Evolutionary conservation across 2,113 vertebrate genomes (phyloP).

Genomic region (Hemiscyllium ocellatum): DNA sequence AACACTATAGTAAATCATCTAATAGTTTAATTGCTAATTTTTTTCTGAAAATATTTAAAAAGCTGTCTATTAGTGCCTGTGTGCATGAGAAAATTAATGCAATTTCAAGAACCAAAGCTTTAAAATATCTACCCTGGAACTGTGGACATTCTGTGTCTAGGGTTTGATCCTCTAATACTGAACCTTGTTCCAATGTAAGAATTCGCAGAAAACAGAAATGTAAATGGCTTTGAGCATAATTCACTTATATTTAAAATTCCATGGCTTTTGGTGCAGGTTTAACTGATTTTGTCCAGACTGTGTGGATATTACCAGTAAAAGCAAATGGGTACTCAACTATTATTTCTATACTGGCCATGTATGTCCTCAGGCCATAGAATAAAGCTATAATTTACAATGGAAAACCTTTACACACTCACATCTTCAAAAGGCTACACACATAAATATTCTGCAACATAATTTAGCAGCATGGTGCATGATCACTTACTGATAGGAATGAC

Average conservation of each 20-base stretch:
- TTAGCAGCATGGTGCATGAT: neutral
- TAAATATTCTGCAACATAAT: neutral
- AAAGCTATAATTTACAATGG: neutral
- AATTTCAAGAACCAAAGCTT: neutral
- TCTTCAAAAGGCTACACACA: neutral
- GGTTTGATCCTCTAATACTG: neutral
- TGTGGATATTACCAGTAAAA: neutral
- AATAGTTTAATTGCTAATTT: neutral
- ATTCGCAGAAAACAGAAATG: neutral
- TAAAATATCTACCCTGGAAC: neutral
- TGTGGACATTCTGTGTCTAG: neutral
- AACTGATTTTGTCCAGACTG: neutral
- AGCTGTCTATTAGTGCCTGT: neutral
- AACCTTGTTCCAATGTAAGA: neutral
- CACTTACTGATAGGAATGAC: neutral
- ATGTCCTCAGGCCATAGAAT: neutral
- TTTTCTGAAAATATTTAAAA: neutral
- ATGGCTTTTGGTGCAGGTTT: neutral
- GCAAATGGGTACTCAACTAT: neutral
- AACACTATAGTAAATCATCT: neutral
- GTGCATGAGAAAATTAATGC: neutral
- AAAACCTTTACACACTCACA: neutral
- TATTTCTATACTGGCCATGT: neutral
- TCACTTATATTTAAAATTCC: neutral
- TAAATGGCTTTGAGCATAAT: neutral